phyloP scores from a whole-genome alignment of 2,797 vertebrate genomes.

The Botia kubotai region DNA sequence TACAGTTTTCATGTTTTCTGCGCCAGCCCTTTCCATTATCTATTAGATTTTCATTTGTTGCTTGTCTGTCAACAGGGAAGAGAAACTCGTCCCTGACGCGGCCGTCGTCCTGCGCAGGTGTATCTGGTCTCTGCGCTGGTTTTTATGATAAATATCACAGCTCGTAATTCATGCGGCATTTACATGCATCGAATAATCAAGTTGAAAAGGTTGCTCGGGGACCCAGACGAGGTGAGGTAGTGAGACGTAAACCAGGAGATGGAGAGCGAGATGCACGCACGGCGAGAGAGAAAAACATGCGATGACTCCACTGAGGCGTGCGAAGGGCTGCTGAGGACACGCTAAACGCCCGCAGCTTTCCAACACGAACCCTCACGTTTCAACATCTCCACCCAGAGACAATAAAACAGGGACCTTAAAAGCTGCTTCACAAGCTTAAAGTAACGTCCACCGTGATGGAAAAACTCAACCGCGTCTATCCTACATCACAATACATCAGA shows the following conservation, averaged over 20 bases:
- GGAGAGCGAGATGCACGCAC: slow-evolving; percentile 6
- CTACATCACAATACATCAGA: slow-evolving; percentile 65
- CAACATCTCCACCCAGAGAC: slow-evolving; percentile 32
- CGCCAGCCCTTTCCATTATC: slow-evolving; percentile 49
- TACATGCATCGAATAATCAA: slow-evolving; percentile 43
- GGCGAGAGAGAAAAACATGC: slow-evolving; percentile 68
- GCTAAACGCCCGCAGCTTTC: slow-evolving; percentile 44
- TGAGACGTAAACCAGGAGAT: not conserved
- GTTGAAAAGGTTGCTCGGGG: slow-evolving; percentile 46
- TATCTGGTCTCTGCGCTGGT: slow-evolving; percentile 18
- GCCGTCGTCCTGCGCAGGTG: slow-evolving; percentile 17
- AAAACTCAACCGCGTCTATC: slow-evolving; percentile 67
- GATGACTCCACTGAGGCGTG: slow-evolving; percentile 37
- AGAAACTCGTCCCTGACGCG: slow-evolving; percentile 19
- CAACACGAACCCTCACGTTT: slow-evolving; percentile 41
- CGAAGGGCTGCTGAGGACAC: slow-evolving; percentile 48
- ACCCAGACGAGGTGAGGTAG: slow-evolving; percentile 17
- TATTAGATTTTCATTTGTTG: slow-evolving; percentile 57
- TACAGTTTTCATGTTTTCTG: slow-evolving; percentile 59
- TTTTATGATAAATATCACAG: slow-evolving; percentile 35
- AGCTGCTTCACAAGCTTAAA: slow-evolving; percentile 46
- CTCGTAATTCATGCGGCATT: slow-evolving; percentile 57
- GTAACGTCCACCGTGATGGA: slow-evolving; percentile 64
- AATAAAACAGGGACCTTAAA: slow-evolving; percentile 42
- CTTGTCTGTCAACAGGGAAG: slow-evolving; percentile 42